phyloP scores from a whole-genome alignment of 2,113 vertebrate species.

The Eublepharis macularius region DNA sequence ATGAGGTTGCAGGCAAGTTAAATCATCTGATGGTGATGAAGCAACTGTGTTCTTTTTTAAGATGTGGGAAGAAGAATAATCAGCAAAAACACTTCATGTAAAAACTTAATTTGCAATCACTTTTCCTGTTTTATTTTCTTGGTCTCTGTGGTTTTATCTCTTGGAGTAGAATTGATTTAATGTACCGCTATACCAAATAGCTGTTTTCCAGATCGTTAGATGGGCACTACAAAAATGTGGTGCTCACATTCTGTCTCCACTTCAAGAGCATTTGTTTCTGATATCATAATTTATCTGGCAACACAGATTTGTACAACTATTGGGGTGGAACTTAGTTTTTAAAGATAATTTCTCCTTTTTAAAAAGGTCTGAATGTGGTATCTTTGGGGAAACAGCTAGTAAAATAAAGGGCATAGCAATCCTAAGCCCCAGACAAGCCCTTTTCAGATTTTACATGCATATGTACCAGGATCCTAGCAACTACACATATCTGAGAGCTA shows the following conservation, averaged over 20 bases:
- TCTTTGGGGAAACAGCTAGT: no score
- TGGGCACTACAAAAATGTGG: background rate
- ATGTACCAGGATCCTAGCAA: no score
- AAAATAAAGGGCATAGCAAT: no score
- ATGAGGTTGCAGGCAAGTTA: background rate
- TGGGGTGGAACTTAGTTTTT: background rate
- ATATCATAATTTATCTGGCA: background rate
- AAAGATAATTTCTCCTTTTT: no score
- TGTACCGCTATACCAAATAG: background rate
- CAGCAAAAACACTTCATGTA: background rate
- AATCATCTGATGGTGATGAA: constrained; percentile 17
- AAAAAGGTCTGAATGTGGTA: no score
- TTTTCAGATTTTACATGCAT: no score
- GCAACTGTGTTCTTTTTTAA: background rate
- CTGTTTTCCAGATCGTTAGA: background rate
- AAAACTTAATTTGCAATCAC: background rate
- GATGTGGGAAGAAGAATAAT: background rate
- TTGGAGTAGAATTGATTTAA: background rate
- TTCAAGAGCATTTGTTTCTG: background rate
- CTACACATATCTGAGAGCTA: no score
- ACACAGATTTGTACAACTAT: background rate
- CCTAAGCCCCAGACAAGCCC: no score
- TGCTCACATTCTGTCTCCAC: background rate
- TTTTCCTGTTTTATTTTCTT: background rate
- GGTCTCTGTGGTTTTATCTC: background rate